phyloP scores from a whole-genome alignment of 2,888 invertebrate genomes.

The Timema podura region DNA sequence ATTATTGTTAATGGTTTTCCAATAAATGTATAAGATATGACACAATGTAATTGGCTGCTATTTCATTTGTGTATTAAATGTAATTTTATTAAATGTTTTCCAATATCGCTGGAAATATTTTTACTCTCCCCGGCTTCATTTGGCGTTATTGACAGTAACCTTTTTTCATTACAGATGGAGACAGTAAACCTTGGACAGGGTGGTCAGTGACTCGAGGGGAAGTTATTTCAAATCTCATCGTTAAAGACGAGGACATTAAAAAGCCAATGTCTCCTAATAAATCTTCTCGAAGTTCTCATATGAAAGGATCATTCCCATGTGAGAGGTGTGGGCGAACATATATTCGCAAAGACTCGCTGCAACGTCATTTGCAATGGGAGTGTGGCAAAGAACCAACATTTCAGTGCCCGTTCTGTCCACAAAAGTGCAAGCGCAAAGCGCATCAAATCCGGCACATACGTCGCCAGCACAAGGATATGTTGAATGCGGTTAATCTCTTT shows the following conservation, averaged over 20 bases:
- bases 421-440: slow-evolving; percentile 45
- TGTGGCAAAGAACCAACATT: slow-evolving; percentile 51
- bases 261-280: background rate
- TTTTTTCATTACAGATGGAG: background rate
- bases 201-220: slow-evolving; percentile 30
- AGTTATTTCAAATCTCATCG: slow-evolving; percentile 10
- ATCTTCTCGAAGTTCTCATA: slow-evolving; percentile 1
- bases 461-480: slow-evolving; percentile 46
- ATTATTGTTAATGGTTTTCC: too few relatives aligned
- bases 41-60: too few relatives aligned
- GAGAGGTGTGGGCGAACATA: slow-evolving; percentile 37
- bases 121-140: too few relatives aligned
- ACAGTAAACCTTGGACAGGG: slow-evolving; percentile 32
- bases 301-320: slow-evolving; percentile 34
- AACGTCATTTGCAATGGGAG: slow-evolving; percentile 44
- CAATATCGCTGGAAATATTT: too few relatives aligned
- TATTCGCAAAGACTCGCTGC: slow-evolving; percentile 38
- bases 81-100: too few relatives aligned
- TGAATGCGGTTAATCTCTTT: too few relatives aligned
- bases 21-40: too few relatives aligned
- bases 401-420: slow-evolving; percentile 47
- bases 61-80: too few relatives aligned
- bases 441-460: slow-evolving; percentile 53
- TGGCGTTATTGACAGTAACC: too few relatives aligned
- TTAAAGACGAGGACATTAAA: background rate